phyloP scores from a whole-genome alignment of 2,797 vertebrate genomes.

The Sphaeramia orbicularis region DNA sequence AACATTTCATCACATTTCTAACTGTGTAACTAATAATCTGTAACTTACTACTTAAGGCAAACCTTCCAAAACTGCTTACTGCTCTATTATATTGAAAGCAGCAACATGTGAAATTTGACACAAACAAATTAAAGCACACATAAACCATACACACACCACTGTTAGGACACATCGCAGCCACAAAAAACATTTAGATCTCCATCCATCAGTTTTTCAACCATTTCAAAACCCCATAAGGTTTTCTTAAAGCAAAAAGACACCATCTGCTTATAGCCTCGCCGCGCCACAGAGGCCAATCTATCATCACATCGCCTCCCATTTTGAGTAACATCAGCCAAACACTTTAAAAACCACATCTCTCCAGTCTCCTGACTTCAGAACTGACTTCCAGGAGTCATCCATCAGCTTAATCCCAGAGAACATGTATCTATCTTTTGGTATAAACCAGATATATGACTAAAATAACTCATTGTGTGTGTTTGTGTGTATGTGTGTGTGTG shows the following conservation, averaged over 20 bases:
- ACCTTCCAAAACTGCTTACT: no score
- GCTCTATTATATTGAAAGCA: neutral
- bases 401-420: slow-evolving; percentile 12
- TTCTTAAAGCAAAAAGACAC: slow-evolving; percentile 6
- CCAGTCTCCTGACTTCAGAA: slow-evolving; percentile 24
- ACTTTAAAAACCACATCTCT: slow-evolving; percentile 11
- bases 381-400: slow-evolving; percentile 37
- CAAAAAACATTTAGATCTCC: neutral
- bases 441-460: slow-evolving; percentile 30
- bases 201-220: neutral
- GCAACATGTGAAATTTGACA: neutral
- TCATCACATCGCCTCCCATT: slow-evolving; percentile 20
- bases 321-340: slow-evolving; percentile 35
- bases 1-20: no score
- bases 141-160: neutral
- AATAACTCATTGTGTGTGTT: slow-evolving; percentile 13
- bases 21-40: no score
- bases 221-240: slow-evolving; percentile 8
- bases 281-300: slow-evolving; percentile 32
- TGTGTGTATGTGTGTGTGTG: neutral
- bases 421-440: slow-evolving; percentile 2
- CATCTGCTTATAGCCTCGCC: slow-evolving; percentile 18
- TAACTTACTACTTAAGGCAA: no score
- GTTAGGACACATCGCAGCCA: neutral
- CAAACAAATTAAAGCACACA: neutral